These are phyloP conservation scores for Aspidiotus destructor DNA, from an alignment of 2,888 invertebrate genomes.

Conservation along the genomic window DNA sequence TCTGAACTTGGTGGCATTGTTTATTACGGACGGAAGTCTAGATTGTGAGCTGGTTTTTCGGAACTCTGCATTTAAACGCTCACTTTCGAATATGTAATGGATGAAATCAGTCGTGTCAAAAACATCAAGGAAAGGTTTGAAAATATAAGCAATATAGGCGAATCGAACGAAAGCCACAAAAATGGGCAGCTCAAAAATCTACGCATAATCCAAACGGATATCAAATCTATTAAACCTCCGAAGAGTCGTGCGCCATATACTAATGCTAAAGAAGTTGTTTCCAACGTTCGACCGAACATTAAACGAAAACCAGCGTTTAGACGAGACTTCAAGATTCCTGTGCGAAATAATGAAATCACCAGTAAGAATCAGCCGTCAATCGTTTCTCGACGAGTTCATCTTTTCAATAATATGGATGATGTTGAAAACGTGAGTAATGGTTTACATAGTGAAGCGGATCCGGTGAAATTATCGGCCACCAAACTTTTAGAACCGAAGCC, in stretches of 20 bases:
- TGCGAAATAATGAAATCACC: constrained; percentile 5
- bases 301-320: constrained; percentile 51
- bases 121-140: constrained; percentile 39
- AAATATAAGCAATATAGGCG: constrained; percentile 31
- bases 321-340: constrained; percentile 42
- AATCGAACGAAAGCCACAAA: neutral
- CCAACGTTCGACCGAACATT: constrained; percentile 39
- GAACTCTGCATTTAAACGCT: no score
- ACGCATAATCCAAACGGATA: neutral
- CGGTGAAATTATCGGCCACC: neutral
- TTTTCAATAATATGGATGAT: constrained; percentile 14
- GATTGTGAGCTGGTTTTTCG: no score
- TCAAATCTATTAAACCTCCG: neutral
- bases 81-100: constrained; percentile 37
- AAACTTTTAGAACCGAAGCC: neutral
- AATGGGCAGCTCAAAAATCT: neutral
- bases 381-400: constrained; percentile 15
- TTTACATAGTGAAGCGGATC: neutral
- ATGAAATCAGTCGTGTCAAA: constrained; percentile 37
- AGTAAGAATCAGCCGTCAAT: constrained; percentile 5
- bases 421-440: neutral
- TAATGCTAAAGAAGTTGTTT: neutral
- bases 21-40: no score
- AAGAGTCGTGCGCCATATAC: neutral
- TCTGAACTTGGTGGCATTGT: no score